Evolutionary conservation across 2,888 invertebrate species (phyloP).

Genomic region (Phengaris alcon): DNA sequence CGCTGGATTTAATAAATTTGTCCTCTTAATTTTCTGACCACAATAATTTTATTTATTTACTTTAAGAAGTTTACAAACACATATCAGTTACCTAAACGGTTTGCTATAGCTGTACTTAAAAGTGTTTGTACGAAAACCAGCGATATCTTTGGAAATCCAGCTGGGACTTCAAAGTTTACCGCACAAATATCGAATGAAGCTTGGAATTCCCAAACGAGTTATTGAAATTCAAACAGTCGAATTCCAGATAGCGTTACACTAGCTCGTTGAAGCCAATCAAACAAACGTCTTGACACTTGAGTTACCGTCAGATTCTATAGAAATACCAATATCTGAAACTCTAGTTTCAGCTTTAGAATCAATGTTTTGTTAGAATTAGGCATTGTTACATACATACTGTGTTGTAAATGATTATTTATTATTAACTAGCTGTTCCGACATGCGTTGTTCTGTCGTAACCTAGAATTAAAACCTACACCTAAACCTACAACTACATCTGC

Average conservation of each 20-base stretch:
- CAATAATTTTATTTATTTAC: too few relatives aligned
- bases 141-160: not conserved
- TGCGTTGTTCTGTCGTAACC: too few relatives aligned
- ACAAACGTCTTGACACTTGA: not conserved
- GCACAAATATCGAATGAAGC: not conserved
- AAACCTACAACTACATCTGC: too few relatives aligned
- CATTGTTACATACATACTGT: too few relatives aligned
- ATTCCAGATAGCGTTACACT: not conserved
- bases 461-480: too few relatives aligned
- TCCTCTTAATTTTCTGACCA: too few relatives aligned
- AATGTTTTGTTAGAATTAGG: too few relatives aligned
- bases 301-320: not conserved
- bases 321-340: too few relatives aligned
- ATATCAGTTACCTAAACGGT: not conserved
- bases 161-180: slow-evolving; percentile 4
- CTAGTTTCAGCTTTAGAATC: too few relatives aligned
- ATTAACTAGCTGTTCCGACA: too few relatives aligned
- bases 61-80: not conserved
- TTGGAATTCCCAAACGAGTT: not conserved
- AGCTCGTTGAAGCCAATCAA: not conserved
- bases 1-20: too few relatives aligned
- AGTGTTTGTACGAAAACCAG: slow-evolving; percentile 6
- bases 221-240: slow-evolving; percentile 3
- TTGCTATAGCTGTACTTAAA: not conserved
- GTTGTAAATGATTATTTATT: too few relatives aligned